Evolutionary conservation across 53 echinoderm and acorn worm genomes (phyloP), one percentile per base, ranked within the genome.

Genomic region (Paracentrotus lividus): DNA sequence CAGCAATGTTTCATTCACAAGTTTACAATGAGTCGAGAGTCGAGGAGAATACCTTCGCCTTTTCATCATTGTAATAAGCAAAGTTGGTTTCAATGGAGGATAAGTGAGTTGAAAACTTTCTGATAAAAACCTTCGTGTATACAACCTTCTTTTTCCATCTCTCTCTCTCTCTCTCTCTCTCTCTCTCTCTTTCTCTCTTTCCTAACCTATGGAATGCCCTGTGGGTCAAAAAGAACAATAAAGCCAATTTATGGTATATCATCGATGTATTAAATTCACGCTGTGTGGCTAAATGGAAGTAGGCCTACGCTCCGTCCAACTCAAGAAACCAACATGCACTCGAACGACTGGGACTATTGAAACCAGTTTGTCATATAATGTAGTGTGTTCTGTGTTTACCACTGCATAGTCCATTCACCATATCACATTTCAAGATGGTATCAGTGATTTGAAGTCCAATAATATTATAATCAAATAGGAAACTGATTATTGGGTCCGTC

Each of bases 191-290:
- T 7, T 33, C 38, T 33, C 23, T 56, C 38, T 56, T 51, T n/a
- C 27, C 72, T 32, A 53, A 59, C 56, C 55, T 92, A 92, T 92
- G 92, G 92, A 56, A 92, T 92, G 92, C 78, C 92, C 92, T 54
- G 12, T 78, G 59, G 92, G 92, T 92, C 92, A 92, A 53, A 77
- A 42, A 78, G 92, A 92, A 92, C 92, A 92, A 92, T 92, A 92
- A 92, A 92, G 78, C 61, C 92, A 92, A 92, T 92, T 92, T 92
- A 53, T 92, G 56, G 36, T 78, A 78, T 92, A 92, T 92, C 92
- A 92, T 92, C 92, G 78, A 56, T 44, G 81, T 60, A 92, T 92
- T 92, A 78, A 78, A 92, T 92, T 78, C 92, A 77, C 92, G 92
- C 92, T 92, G 92, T 55, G 92, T 78, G 81, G 77, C 55, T 92